phyloP scores from a whole-genome alignment of 2,113 vertebrate genomes.

The Ifrita kowaldi region DNA sequence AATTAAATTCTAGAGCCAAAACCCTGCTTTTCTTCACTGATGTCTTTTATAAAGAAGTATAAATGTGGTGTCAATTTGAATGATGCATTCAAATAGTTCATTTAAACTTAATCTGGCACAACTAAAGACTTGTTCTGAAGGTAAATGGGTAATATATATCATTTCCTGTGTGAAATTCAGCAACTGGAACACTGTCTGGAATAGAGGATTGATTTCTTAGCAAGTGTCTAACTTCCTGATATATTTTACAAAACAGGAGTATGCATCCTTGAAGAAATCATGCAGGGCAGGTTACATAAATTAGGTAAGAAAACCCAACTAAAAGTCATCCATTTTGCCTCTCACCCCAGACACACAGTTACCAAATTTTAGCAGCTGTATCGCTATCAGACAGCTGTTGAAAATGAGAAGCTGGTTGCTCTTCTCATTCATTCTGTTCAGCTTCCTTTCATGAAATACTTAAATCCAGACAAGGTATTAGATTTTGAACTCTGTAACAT shows the following conservation, averaged over 20 bases:
- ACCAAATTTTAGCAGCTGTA: background rate
- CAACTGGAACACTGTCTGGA: background rate
- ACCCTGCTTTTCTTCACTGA: background rate
- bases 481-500: background rate
- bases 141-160: background rate
- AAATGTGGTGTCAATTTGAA: background rate
- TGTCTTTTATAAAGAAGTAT: background rate
- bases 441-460: background rate
- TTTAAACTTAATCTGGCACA: background rate
- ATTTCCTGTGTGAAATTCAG: background rate
- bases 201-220: background rate
- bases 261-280: background rate
- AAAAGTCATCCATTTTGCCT: background rate
- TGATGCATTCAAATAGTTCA: background rate
- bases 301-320: background rate
- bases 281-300: background rate
- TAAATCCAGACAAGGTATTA: background rate
- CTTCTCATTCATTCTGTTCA: background rate
- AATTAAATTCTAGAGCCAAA: background rate
- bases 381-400: background rate
- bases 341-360: background rate
- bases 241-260: background rate
- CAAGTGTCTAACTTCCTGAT: background rate
- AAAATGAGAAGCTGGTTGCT: background rate
- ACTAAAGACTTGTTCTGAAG: background rate